Evolutionary conservation across 2,888 invertebrate species (phyloP), one percentile per base, ranked within the genome.

Genomic region (Synergus gifuensis): DNA sequence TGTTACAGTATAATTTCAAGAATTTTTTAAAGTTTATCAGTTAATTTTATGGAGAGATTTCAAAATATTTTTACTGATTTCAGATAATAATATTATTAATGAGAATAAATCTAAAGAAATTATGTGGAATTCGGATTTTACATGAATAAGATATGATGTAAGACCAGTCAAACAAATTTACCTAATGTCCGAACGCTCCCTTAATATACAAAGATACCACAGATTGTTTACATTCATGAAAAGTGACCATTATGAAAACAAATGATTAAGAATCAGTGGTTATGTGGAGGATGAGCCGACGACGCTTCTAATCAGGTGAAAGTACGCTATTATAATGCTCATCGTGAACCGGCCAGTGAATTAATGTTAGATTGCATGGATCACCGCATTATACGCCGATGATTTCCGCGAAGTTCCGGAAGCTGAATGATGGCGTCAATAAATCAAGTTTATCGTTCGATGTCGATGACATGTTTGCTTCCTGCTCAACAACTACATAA

Each of bases 271-370:
- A 73, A 54, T 11, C n/a, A 73, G 54, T 36, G n/a, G 36, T 54
- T 28, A 80, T 58, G 76, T 76, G 78, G 73, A 77, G 79, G 80
- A 60, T 73, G 76, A 78, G 36, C 64, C 79, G 79, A 78, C 40
- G 66, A 76, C 60, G 69, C 36, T 78, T 76, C 76, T 81, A 84
- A 83, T 82, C 83, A 81, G 85, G 88, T 86, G 88, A 88, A 88
- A 88, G 88, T 88, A 86, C 22, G 85, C 87, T 85, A 88, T 88
- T 87, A 88, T 85, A 84, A 86, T 82, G 66, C 79, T 81, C 83
- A 82, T 85, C 85, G 83, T 83, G 85, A 84, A 84, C 84, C 83
- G 85, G 83, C 83, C 83, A 84, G 83, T 85, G 86, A 85, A 85
- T 85, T 86, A 86, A 85, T 84, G 83, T 86, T 85, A 87, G 87